Percentiles rank a stretch among this genome's conserved stretches.
phyloP scores from a whole-genome alignment of 2,113 vertebrate genomes.

The Dasyornis broadbenti region DNA sequence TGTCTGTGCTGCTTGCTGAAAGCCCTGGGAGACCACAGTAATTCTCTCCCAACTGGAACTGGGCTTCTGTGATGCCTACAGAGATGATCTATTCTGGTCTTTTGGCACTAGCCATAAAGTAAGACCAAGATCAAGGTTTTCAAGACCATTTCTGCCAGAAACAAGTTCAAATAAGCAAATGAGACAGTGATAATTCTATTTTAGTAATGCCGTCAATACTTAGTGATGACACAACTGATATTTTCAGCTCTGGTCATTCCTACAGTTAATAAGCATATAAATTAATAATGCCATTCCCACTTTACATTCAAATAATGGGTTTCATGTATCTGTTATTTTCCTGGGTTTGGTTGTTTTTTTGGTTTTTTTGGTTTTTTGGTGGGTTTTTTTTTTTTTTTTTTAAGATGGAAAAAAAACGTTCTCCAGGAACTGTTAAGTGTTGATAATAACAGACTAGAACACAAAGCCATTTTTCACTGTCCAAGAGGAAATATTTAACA shows the following conservation, averaged over 20 bases:
- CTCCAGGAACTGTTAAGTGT: not conserved
- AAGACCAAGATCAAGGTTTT: not conserved
- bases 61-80: not conserved
- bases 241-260: not conserved
- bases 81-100: not conserved
- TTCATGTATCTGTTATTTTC: not conserved
- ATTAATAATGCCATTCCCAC: not conserved
- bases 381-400: not conserved
- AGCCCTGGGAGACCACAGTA: not conserved
- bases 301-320: not conserved
- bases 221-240: not conserved
- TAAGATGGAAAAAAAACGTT: not conserved
- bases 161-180: not conserved
- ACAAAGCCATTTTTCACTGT: not conserved
- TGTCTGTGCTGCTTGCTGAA: not conserved
- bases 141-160: not conserved
- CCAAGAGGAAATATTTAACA: not conserved
- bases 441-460: not conserved
- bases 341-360: not conserved
- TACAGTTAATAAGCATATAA: not conserved
- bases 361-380: no score
- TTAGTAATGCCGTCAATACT: not conserved
- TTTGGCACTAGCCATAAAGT: not conserved
- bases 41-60: not conserved
- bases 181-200: not conserved